Percentiles rank a stretch among this genome's conserved stretches.
Evolutionary conservation across 2,797 vertebrate genomes (phyloP).

Genomic region (Notolabrus celidotus): DNA sequence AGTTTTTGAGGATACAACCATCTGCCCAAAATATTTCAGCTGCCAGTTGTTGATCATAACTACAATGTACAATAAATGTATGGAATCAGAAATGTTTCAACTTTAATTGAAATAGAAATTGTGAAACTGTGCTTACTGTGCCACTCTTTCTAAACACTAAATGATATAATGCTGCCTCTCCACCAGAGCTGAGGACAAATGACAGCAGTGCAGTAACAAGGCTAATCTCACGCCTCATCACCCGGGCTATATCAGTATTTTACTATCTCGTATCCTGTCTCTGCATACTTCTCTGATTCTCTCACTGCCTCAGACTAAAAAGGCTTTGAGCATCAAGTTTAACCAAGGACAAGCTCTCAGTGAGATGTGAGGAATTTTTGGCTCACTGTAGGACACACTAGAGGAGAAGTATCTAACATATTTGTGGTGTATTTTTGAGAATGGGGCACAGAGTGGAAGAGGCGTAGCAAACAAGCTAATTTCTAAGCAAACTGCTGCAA

Average conservation of each 20-base stretch:
- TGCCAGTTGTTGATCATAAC: too few species aligned
- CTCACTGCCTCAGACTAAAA: neutral
- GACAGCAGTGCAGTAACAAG: neutral
- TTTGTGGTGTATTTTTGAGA: slow-evolving; percentile 44
- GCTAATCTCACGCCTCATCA: neutral
- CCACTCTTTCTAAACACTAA: neutral
- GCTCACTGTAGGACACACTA: slow-evolving; percentile 14
- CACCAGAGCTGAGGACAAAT: neutral
- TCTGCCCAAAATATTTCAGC: too few species aligned
- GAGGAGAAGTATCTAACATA: slow-evolving; percentile 37
- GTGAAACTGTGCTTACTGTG: too few species aligned
- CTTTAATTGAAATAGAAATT: too few species aligned
- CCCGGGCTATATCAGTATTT: neutral
- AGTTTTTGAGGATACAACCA: too few species aligned
- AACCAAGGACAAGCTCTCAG: slow-evolving; percentile 23
- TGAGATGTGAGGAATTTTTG: slow-evolving; percentile 22
- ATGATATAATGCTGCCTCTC: neutral
- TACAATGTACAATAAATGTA: too few species aligned
- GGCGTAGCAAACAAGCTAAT: slow-evolving; percentile 11
- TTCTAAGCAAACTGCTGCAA: slow-evolving; percentile 42
- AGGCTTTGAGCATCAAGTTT: slow-evolving; percentile 15
- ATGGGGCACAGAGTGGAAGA: slow-evolving; percentile 14
- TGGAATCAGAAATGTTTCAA: too few species aligned
- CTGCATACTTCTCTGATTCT: neutral
- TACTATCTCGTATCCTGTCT: neutral